Evolutionary conservation across 1,140 invertebrate species (phyloP), one percentile per base, ranked within the genome.

Genomic region (Macrotrachela quadricornifera): DNA sequence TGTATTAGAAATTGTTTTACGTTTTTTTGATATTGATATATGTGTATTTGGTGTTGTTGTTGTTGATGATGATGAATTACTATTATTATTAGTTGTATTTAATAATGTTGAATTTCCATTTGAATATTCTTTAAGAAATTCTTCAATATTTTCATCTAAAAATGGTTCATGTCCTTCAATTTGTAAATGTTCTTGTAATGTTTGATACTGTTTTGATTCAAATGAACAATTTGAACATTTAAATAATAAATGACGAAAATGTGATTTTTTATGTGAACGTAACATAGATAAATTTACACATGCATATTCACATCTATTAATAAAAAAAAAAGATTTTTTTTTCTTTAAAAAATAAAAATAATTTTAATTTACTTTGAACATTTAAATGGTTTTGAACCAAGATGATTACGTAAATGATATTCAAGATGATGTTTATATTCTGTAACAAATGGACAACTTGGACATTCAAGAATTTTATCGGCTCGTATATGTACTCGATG

Each of bases 211-310:
- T 66, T 99, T 99, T 1, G 90, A 94, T 1, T 83, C 86, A 64
- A 96, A 99, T n/a, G 77, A 79, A 65, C 94, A 99, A 62, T 92
- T 81, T 0, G 78, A 73, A 64, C 94, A 99, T 21, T 84, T 76
- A 65, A 92, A 99, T 62, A 92, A 91, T 62, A 96, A 96, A 0
- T 95, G 72, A 57, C 85, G 88, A 0, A 87, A 94, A 66, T 99
- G 94, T 0, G 85, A 92, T 65, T 99, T 99, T 60, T 94, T 77
- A 62, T 99, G 94, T 0, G 86, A 92, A 64, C 94, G 96, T 12
- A 99, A 73, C 94, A 99, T 99, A 0, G 90, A 96, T 64, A 97
- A 96, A 70, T 95, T 97, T 3, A 97, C 91, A 63, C 92, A 99
- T 10, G 64, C 60, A 57, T 71, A 72, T 58, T 70, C 69, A 55